These are phyloP conservation scores for Alethe castanea DNA, from an alignment of 2,113 vertebrate species.

Conservation along the genomic window DNA sequence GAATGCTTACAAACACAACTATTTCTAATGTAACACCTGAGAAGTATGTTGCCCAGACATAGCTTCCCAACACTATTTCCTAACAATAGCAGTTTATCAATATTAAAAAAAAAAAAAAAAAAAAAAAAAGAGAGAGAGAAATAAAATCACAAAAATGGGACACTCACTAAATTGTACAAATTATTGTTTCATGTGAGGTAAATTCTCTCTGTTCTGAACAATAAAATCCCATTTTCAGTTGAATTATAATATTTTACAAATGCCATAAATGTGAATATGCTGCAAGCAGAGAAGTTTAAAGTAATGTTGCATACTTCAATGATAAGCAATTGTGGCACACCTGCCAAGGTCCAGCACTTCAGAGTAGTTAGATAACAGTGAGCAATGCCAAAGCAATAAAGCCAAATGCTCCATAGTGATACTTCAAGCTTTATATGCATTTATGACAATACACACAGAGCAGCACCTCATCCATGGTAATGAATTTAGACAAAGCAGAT, in stretches of 20 bases:
- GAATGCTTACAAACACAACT: not conserved
- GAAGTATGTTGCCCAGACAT: not conserved
- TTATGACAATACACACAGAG: not conserved
- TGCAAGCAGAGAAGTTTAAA: constrained; percentile 12
- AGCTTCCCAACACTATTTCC: not conserved
- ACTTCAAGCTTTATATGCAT: not conserved
- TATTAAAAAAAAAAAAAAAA: not conserved
- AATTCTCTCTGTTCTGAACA: not conserved
- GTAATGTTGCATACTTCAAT: not conserved
- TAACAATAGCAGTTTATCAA: not conserved
- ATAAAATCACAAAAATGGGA: not conserved
- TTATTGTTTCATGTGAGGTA: not conserved
- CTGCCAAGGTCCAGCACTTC: not conserved
- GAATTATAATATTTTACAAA: not conserved
- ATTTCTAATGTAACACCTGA: not conserved
- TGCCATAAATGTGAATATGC: not conserved
- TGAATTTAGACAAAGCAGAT: not conserved
- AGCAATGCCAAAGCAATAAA: constrained; percentile 5
- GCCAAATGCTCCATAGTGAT: not conserved
- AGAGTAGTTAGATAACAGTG: not conserved
- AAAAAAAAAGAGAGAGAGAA: not conserved
- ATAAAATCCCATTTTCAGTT: not conserved
- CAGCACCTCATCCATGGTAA: not conserved
- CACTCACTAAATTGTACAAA: not conserved
- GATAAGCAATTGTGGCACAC: not conserved